Conservation (phyloP, 2,888 invertebrate species). For the Leptinotarsa rubiginosa region DNA sequence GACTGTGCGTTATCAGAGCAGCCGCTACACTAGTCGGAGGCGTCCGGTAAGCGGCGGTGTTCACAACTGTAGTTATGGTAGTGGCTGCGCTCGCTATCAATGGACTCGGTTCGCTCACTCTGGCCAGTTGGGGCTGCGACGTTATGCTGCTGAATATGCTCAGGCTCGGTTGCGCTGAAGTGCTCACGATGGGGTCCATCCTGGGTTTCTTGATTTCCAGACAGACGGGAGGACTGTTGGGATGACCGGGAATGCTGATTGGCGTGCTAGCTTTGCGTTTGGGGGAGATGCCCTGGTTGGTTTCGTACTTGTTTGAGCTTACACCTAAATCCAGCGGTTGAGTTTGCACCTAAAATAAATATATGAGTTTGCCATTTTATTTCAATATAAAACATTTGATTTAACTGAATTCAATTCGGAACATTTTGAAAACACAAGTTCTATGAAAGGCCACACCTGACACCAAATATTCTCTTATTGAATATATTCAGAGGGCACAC, state of each 20-base stretch:
- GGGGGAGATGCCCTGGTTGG: conserved; percentile 67
- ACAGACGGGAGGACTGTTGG: conserved; percentile 65
- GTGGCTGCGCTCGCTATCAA: conserved; percentile 77
- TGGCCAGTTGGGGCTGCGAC: conserved; percentile 67
- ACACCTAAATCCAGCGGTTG: conserved; percentile 84
- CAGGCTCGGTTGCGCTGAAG: conserved; percentile 41
- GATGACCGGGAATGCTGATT: conserved; percentile 56
- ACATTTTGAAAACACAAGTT: neutral
- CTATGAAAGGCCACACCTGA: neutral
- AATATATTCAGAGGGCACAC: neutral
- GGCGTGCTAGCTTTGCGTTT: conserved; percentile 74
- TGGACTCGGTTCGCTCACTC: conserved; percentile 76
- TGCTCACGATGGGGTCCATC: conserved; percentile 66
- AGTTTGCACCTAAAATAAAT: conserved; percentile 71
- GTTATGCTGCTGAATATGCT: conserved; percentile 48
- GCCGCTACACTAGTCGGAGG: conserved; percentile 50
- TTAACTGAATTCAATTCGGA: no score
- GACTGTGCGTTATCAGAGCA: conserved; percentile 53
- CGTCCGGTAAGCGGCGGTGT: conserved; percentile 70
- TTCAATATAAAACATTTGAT: no score
- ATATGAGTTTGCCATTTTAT: no score
- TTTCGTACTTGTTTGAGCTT: conserved; percentile 66
- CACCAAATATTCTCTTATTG: neutral
- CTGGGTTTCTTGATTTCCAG: conserved; percentile 76
- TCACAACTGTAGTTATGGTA: conserved; percentile 77